Conservation (phyloP, 2,797 vertebrate species). For the Notolepis coatsorum region DNA sequence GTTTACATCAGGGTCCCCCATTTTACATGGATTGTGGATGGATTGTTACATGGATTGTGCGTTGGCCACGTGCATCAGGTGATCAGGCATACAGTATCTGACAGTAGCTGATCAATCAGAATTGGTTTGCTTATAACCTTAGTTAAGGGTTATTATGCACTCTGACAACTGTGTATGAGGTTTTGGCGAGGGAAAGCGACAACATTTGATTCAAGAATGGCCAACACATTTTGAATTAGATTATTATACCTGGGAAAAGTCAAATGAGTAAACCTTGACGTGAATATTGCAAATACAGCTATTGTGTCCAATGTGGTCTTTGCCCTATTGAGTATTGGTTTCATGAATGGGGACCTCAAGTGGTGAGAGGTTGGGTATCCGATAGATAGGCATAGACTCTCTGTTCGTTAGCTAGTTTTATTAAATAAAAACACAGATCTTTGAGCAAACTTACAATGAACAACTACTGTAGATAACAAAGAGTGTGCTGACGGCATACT, state of each 20-base stretch:
- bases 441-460: background rate
- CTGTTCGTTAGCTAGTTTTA: no score
- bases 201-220: no score
- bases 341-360: slow-evolving; percentile 31
- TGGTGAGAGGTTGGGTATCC: background rate
- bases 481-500: background rate
- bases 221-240: background rate
- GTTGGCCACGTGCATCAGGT: slow-evolving; percentile 42
- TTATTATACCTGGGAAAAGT: background rate
- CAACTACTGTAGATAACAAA: background rate
- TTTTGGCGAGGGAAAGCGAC: no score
- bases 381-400: no score
- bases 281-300: background rate
- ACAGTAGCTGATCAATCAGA: no score
- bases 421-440: no score
- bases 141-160: no score
- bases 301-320: slow-evolving; percentile 61
- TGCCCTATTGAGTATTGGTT: slow-evolving; percentile 22
- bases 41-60: background rate
- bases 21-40: no score
- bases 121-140: no score
- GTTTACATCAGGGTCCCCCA: no score
- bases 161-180: no score
- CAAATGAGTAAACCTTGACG: background rate
- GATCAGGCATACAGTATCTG: background rate